A percentile compares a stretch with the other conserved stretches of the same genome.
These are phyloP conservation scores for Crotalus viridis DNA, from an alignment of 2,113 vertebrate genomes.

Conservation along the genomic window DNA sequence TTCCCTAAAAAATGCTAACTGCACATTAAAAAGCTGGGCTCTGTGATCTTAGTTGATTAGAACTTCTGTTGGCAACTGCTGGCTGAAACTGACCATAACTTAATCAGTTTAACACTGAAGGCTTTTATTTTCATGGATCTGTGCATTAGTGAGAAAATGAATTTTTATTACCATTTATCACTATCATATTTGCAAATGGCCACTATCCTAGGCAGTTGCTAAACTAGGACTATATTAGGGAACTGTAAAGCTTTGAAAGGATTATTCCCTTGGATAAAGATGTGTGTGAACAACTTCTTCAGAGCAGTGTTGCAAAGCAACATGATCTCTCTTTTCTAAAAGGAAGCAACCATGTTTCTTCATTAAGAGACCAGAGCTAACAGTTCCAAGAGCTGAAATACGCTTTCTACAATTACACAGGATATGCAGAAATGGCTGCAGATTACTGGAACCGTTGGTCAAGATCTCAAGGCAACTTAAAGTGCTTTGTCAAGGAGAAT, in stretches of 20 bases:
- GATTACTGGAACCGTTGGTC: background rate
- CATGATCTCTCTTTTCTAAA: background rate
- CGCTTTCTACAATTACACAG: background rate
- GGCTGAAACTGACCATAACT: background rate
- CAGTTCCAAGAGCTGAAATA: background rate
- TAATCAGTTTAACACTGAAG: background rate
- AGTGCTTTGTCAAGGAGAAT: background rate
- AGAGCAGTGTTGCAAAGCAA: background rate
- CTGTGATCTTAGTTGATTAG: background rate
- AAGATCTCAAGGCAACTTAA: background rate
- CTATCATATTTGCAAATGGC: background rate
- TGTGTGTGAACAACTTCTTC: background rate
- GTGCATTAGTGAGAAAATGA: background rate
- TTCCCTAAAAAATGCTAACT: background rate
- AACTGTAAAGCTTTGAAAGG: background rate
- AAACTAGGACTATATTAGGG: background rate
- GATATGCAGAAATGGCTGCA: background rate
- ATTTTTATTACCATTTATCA: background rate
- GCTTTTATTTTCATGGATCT: background rate
- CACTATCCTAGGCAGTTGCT: background rate
- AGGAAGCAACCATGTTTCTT: background rate
- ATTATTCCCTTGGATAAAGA: background rate
- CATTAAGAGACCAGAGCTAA: background rate
- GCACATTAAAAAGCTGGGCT: background rate
- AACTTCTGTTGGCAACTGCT: background rate